A percentile compares a stretch with the other conserved stretches of the same genome.
Conservation (phyloP, 2,888 invertebrate species). For the Drosophila greeni region DNA sequence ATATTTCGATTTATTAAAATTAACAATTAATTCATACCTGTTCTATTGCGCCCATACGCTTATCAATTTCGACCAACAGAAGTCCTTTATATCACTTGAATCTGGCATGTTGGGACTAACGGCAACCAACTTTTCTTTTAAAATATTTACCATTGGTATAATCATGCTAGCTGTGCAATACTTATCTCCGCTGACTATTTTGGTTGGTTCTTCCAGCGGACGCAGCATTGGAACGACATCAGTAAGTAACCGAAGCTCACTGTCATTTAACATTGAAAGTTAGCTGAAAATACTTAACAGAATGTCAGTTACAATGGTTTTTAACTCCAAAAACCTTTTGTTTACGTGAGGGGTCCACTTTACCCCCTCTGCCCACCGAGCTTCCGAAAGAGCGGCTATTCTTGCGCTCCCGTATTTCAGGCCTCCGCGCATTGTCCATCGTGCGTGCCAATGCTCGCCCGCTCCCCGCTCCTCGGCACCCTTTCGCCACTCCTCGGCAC, state of each 20-base stretch:
- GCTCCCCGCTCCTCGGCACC: too few relatives aligned
- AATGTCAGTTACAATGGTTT: not conserved
- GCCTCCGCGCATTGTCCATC: too few relatives aligned
- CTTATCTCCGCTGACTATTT: not conserved
- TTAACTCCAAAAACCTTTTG: not conserved
- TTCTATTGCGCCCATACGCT: not conserved
- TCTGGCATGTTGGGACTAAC: not conserved
- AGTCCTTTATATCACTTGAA: not conserved
- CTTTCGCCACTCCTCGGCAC: too few relatives aligned
- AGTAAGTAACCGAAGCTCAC: not conserved
- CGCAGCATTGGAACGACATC: not conserved
- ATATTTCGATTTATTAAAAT: too few relatives aligned
- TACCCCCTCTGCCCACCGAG: too few relatives aligned
- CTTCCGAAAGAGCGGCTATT: too few relatives aligned
- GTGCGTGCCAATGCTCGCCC: too few relatives aligned
- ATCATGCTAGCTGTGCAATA: not conserved
- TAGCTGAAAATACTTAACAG: not conserved
- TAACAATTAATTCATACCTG: too few relatives aligned
- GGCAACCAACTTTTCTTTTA: not conserved
- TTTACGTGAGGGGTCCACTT: too few relatives aligned
- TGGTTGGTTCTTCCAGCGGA: not conserved
- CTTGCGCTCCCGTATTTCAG: too few relatives aligned
- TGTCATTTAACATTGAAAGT: not conserved
- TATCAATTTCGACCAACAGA: not conserved
- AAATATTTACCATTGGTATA: not conserved